Conservation (phyloP, 2,113 vertebrate genomes). For the Leucosticte australis region DNA sequence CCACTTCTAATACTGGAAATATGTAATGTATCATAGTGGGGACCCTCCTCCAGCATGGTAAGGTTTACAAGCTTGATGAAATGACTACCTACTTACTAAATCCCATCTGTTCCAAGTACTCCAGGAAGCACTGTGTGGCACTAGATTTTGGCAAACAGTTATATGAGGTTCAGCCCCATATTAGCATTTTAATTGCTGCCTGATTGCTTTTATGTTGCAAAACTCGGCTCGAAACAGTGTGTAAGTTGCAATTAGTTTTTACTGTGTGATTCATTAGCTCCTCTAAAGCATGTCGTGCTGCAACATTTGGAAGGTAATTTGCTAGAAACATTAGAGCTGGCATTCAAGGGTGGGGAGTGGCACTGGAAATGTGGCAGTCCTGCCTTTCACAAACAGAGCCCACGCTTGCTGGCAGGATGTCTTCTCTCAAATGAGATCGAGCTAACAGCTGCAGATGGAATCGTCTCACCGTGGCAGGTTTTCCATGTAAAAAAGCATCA, state of each 20-base stretch:
- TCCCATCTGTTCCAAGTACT: slow-evolving; percentile 39
- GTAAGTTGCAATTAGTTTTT: slow-evolving; percentile 73
- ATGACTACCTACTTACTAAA: slow-evolving; percentile 24
- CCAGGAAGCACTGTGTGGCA: neutral
- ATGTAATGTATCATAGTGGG: neutral
- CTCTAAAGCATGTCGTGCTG: slow-evolving; percentile 52
- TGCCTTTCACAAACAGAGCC: neutral
- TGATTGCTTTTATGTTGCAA: slow-evolving; percentile 69
- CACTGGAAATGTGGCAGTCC: neutral
- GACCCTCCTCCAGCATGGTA: neutral
- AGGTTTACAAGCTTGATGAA: slow-evolving; percentile 26
- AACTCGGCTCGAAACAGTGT: slow-evolving; percentile 43
- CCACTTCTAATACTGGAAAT: neutral
- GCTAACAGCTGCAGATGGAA: slow-evolving; percentile 1
- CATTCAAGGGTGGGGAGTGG: neutral
- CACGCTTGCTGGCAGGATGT: neutral
- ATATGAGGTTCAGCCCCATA: slow-evolving; percentile 24
- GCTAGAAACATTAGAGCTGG: neutral
- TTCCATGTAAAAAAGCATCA: neutral
- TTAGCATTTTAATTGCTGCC: slow-evolving; percentile 78
- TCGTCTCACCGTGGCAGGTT: neutral
- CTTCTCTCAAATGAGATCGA: neutral
- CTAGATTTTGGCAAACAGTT: slow-evolving; percentile 38
- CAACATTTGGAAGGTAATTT: slow-evolving; percentile 61
- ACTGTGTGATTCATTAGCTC: slow-evolving; percentile 66